Evolutionary conservation across 2,888 invertebrate species (phyloP).

Genomic region (Drosophila trichaetosa): DNA sequence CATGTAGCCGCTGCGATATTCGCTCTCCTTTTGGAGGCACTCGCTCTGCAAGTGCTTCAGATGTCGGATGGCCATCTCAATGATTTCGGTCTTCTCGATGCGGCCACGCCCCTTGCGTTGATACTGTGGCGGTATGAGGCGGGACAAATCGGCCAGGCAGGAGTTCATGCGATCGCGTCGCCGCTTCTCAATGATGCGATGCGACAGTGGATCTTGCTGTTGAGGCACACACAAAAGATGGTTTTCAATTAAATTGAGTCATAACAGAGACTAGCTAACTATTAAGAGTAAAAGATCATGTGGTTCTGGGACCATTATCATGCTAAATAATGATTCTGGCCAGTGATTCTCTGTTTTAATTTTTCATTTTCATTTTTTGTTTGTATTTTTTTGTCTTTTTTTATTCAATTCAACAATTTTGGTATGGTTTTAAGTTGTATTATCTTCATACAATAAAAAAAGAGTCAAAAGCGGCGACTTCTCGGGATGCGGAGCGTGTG

Average conservation of each 20-base stretch:
- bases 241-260: constrained; percentile 15
- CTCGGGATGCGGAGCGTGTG: constrained; percentile 38
- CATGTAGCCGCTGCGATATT: constrained; percentile 93
- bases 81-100: constrained; percentile 98
- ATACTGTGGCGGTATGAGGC: constrained; percentile 96
- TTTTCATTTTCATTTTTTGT: constrained; percentile 26
- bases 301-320: constrained; percentile 43
- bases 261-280: background rate
- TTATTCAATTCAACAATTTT: constrained; percentile 30
- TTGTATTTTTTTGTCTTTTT: constrained; percentile 33
- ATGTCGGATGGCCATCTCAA: constrained; percentile 98
- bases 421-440: constrained; percentile 10
- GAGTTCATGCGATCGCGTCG: constrained; percentile 98
- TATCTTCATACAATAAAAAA: constrained; percentile 70
- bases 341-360: constrained; percentile 36
- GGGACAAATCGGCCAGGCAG: constrained; percentile 96
- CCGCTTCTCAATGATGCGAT: constrained; percentile 98
- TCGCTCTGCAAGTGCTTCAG: constrained; percentile 94
- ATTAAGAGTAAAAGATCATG: constrained; percentile 47
- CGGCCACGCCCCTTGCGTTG: constrained; percentile 97
- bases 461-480: constrained; percentile 70
- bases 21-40: constrained; percentile 84
- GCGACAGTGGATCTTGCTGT: constrained; percentile 98
- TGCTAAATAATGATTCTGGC: constrained; percentile 52
- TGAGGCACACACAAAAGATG: constrained; percentile 12